phyloP scores from a whole-genome alignment of 1,140 invertebrate genomes.

The Onthophagus taurus region DNA sequence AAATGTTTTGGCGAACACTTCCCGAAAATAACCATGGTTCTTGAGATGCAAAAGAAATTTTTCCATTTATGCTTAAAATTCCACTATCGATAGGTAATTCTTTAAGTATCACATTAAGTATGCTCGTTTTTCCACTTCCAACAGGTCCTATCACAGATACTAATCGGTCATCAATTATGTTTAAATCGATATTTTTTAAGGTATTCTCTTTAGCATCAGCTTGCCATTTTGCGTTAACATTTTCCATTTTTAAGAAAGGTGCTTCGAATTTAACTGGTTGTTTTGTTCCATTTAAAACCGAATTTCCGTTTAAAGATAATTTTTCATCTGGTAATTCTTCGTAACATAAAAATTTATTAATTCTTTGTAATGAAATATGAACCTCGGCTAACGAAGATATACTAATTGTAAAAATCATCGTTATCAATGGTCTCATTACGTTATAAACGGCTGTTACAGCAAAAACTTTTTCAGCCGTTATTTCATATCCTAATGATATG shows the following conservation, averaged over 20 bases:
- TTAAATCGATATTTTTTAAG: slow-evolving; percentile 27
- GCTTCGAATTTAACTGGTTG: slow-evolving; percentile 10
- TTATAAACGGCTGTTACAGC: slow-evolving; percentile 63
- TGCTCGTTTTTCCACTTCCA: slow-evolving; percentile 71
- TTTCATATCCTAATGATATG: slow-evolving; percentile 55
- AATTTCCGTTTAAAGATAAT: background rate
- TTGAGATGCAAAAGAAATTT: slow-evolving; percentile 69
- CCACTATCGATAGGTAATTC: slow-evolving; percentile 61
- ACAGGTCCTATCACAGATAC: slow-evolving; percentile 71
- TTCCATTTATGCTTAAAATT: slow-evolving; percentile 53
- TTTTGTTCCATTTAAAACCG: slow-evolving; percentile 1
- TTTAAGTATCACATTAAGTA: slow-evolving; percentile 59
- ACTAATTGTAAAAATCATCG: slow-evolving; percentile 61
- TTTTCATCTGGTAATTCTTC: slow-evolving; percentile 43
- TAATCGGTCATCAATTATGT: slow-evolving; percentile 41
- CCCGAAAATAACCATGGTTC: slow-evolving; percentile 67
- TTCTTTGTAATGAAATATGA: slow-evolving; percentile 54
- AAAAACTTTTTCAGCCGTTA: slow-evolving; percentile 69
- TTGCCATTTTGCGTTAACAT: slow-evolving; percentile 29
- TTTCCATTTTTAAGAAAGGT: slow-evolving; percentile 23
- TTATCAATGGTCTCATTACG: slow-evolving; percentile 59
- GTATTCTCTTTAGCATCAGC: slow-evolving; percentile 26
- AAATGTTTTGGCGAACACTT: slow-evolving; percentile 50
- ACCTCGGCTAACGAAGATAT: slow-evolving; percentile 51
- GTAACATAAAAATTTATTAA: slow-evolving; percentile 58